Percentiles rank a stretch among this genome's conserved stretches.
Conservation (phyloP, 2,797 vertebrate species). For the Lacerta agilis region DNA sequence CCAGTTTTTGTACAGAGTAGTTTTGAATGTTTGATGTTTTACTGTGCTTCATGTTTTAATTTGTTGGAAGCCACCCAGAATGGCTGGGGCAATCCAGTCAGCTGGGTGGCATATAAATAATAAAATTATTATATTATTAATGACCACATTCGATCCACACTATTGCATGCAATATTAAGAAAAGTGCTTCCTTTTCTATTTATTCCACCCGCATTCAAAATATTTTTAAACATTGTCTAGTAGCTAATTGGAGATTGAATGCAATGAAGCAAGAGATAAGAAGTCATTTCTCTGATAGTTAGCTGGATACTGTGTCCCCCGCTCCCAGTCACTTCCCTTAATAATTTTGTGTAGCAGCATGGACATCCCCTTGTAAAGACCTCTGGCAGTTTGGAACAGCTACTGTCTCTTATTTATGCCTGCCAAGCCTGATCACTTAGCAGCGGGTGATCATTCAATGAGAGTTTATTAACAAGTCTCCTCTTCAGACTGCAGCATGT, state of each 20-base stretch:
- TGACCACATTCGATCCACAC: not conserved
- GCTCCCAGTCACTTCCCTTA: not conserved
- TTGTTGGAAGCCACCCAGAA: too few species aligned
- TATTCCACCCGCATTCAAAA: slow-evolving; percentile 18
- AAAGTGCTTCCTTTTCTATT: not conserved
- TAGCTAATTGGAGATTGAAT: not conserved
- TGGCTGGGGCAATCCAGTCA: too few species aligned
- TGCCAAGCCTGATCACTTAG: slow-evolving; percentile 48
- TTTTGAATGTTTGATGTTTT: too few species aligned
- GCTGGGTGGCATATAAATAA: too few species aligned
- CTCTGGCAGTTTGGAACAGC: slow-evolving; percentile 33
- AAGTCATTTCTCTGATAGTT: slow-evolving; percentile 31
- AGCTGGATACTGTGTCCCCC: not conserved
- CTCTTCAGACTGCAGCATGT: slow-evolving; percentile 26
- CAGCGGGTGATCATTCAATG: slow-evolving; percentile 29
- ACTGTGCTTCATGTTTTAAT: too few species aligned
- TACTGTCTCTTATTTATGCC: slow-evolving; percentile 15
- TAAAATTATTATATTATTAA: not conserved
- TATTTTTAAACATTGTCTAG: slow-evolving; percentile 22
- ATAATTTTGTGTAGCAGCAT: slow-evolving; percentile 14
- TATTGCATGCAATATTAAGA: not conserved
- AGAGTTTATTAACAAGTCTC: slow-evolving; percentile 49
- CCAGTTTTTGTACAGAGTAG: not conserved
- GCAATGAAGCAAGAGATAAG: slow-evolving; percentile 17
- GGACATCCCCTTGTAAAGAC: slow-evolving; percentile 8